A percentile compares a stretch with the other conserved stretches of the same genome.
phyloP scores from a whole-genome alignment of 2,797 vertebrate genomes.

The Benthosema pterotum region DNA sequence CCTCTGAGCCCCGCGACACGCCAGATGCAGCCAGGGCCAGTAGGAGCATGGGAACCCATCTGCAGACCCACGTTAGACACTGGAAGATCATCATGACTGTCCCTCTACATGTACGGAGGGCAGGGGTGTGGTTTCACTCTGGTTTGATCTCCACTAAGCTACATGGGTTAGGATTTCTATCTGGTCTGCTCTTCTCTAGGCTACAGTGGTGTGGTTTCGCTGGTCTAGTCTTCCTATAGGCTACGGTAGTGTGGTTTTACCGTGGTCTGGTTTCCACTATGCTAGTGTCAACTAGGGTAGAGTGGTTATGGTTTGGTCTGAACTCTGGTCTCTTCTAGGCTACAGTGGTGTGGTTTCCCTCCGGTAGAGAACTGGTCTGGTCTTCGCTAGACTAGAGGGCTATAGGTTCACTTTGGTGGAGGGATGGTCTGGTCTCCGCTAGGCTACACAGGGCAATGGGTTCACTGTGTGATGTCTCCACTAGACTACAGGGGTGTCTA shows the following conservation, averaged over 20 bases:
- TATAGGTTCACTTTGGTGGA: neutral
- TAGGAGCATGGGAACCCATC: conserved; percentile 52
- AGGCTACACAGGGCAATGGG: no score
- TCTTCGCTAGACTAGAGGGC: neutral
- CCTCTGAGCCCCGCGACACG: conserved; percentile 12
- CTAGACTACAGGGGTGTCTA: no score
- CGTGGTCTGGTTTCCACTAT: no score
- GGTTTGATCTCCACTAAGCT: neutral
- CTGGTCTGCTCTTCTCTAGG: no score
- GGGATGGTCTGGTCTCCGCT: no score
- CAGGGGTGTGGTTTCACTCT: no score
- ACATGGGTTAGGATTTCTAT: neutral
- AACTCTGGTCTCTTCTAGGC: no score
- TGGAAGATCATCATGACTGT: conserved; percentile 49
- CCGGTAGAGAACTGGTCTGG: no score
- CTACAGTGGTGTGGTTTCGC: neutral
- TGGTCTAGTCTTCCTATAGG: neutral
- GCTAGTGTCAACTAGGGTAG: neutral
- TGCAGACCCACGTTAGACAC: conserved; percentile 28
- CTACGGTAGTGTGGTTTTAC: neutral
- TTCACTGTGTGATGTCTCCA: no score
- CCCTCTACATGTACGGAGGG: neutral
- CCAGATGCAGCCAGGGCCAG: conserved; percentile 48
- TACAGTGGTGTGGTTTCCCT: neutral
- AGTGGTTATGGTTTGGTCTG: neutral